phyloP scores from a whole-genome alignment of 2,797 vertebrate species.

The Jordanella pulchra region DNA sequence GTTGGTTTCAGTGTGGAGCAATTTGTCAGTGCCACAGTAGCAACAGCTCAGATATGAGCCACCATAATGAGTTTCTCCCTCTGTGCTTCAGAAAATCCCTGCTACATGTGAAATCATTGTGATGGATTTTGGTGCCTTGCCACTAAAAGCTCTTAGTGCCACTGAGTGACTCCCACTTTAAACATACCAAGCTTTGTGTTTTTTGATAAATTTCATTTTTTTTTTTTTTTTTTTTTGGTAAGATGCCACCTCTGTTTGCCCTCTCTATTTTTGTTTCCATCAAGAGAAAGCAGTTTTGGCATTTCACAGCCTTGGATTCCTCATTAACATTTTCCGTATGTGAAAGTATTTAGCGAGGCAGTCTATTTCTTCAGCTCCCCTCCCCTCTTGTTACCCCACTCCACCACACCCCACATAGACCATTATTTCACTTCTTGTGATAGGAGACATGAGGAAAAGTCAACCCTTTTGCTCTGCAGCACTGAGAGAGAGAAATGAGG shows the following conservation, averaged over 20 bases:
- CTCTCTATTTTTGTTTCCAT: conserved; percentile 33
- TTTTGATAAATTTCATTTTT: conserved; percentile 26
- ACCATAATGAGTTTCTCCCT: conserved; percentile 48
- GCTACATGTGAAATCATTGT: conserved; percentile 34
- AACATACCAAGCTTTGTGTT: conserved; percentile 34
- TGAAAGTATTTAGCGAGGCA: conserved; percentile 19
- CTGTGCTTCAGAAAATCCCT: conserved; percentile 38
- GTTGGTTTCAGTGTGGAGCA: conserved; percentile 37
- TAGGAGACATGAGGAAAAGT: conserved; percentile 29
- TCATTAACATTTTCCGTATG: conserved; percentile 37
- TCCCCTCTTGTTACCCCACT: conserved; percentile 26
- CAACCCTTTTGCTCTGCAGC: conserved; percentile 35
- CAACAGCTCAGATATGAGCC: conserved; percentile 46
- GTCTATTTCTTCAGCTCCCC: conserved; percentile 33
- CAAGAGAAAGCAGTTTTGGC: conserved; percentile 35
- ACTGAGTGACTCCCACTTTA: conserved; percentile 30
- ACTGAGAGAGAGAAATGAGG: conserved; percentile 65
- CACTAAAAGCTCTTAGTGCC: conserved; percentile 25
- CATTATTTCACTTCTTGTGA: conserved; percentile 38
- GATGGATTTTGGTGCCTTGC: conserved; percentile 51
- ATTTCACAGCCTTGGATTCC: conserved; percentile 26
- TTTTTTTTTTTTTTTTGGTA: conserved; percentile 41
- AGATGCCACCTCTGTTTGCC: conserved; percentile 44
- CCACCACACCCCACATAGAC: conserved; percentile 6
- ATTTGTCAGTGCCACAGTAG: conserved; percentile 58